phyloP scores from a whole-genome alignment of 2,888 invertebrate species.

The Lamellibrachia columna region DNA sequence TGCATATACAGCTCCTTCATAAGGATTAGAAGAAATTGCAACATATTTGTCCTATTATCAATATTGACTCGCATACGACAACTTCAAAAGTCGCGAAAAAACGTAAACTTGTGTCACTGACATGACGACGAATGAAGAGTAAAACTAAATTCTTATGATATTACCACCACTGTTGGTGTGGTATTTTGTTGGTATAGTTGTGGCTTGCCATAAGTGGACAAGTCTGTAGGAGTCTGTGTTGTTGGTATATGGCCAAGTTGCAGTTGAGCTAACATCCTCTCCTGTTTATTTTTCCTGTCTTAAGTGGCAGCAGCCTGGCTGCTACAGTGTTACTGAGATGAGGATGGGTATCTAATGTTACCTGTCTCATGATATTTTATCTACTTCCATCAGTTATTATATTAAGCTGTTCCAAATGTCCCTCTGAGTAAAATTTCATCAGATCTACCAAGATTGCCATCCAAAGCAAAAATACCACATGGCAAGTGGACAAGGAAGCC shows the following conservation, averaged over 20 bases:
- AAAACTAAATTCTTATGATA: not conserved
- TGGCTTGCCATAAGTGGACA: not conserved
- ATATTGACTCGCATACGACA: too few species aligned
- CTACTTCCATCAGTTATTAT: not conserved
- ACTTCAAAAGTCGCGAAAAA: not conserved
- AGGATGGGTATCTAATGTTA: constrained; percentile 1
- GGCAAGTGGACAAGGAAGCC: too few species aligned
- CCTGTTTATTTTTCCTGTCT: not conserved
- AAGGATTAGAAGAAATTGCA: too few species aligned
- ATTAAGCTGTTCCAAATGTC: not conserved
- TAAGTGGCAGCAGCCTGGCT: not conserved
- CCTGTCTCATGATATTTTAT: not conserved
- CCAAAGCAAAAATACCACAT: too few species aligned
- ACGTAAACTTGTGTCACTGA: not conserved
- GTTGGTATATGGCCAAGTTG: not conserved
- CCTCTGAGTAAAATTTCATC: too few species aligned
- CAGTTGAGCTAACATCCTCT: not conserved
- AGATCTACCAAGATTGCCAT: too few species aligned
- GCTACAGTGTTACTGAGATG: not conserved
- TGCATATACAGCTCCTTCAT: too few species aligned
- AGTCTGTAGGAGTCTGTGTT: not conserved
- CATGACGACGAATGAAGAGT: not conserved
- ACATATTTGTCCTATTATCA: too few species aligned
- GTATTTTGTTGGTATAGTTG: not conserved
- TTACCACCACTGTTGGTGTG: not conserved